Percentiles rank a stretch among this genome's conserved stretches.
Conservation (phyloP, 2,797 vertebrate genomes). For the Acrossocheilus wenchowensis region DNA sequence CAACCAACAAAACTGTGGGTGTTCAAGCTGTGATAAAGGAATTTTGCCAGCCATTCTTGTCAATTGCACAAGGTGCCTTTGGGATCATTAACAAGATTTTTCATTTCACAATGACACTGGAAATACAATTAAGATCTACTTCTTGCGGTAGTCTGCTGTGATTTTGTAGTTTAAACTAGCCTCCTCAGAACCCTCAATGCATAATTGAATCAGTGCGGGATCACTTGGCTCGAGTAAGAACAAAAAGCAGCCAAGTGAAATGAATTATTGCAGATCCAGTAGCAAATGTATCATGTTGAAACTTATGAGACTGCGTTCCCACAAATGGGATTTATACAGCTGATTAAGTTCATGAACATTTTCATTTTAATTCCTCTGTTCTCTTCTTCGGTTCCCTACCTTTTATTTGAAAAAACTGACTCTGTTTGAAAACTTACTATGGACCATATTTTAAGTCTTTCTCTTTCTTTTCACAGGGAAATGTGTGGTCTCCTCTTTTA, state of each 20-base stretch:
- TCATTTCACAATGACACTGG: neutral
- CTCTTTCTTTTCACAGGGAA: conserved; percentile 80
- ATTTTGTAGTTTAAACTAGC: neutral
- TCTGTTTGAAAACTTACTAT: neutral
- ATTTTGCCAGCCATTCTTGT: neutral
- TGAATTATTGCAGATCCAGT: neutral
- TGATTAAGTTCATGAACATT: neutral
- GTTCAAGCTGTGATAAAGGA: conserved; percentile 10
- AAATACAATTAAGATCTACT: neutral
- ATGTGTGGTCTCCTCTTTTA: conserved; percentile 94
- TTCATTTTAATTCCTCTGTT: neutral
- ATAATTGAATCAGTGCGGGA: neutral
- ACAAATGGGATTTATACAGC: conserved; percentile 16
- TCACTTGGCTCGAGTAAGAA: neutral
- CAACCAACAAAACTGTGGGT: neutral
- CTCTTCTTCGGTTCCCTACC: neutral
- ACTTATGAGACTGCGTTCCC: neutral
- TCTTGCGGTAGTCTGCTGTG: neutral
- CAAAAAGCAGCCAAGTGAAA: conserved; percentile 10
- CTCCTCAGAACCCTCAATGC: neutral
- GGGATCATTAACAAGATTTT: neutral
- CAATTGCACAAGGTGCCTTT: neutral
- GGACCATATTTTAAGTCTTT: neutral
- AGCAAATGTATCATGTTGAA: neutral
- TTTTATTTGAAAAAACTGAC: neutral